Conservation (phyloP, 2,113 vertebrate genomes). For the Danio rerio region DNA sequence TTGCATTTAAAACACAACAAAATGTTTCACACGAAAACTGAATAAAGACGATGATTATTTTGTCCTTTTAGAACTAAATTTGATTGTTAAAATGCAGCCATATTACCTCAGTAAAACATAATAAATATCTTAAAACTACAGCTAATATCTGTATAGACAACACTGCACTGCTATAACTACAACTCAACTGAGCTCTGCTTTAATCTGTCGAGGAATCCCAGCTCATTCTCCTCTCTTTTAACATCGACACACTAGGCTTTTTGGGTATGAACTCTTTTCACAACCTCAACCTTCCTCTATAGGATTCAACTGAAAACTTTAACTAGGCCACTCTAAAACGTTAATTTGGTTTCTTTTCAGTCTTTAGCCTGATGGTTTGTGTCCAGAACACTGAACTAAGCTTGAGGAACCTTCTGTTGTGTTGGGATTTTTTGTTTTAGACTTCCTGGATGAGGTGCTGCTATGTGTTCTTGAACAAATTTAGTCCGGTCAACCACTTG, state of each 20-base stretch:
- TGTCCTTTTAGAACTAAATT: neutral
- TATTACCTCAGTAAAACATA: neutral
- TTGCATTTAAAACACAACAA: neutral
- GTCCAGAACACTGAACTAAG: neutral
- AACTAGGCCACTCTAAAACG: constrained; percentile 11
- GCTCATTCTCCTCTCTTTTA: constrained; percentile 1
- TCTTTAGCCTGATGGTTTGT: neutral
- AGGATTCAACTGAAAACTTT: neutral
- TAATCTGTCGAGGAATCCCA: neutral
- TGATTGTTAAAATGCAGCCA: neutral
- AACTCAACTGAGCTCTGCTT: neutral
- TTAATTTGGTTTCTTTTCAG: neutral
- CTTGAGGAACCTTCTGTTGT: neutral
- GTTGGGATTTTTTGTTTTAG: neutral
- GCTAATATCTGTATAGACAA: neutral
- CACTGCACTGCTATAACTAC: neutral
- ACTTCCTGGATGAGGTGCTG: neutral
- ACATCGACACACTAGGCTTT: neutral
- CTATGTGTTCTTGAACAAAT: neutral
- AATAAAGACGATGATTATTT: neutral
- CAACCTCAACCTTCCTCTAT: neutral
- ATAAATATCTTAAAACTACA: neutral
- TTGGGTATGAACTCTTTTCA: neutral
- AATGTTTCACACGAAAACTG: neutral
- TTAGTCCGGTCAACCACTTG: constrained; percentile 13